Evolutionary conservation across 2,113 vertebrate species (phyloP).

Genomic region (Pantherophis guttatus): DNA sequence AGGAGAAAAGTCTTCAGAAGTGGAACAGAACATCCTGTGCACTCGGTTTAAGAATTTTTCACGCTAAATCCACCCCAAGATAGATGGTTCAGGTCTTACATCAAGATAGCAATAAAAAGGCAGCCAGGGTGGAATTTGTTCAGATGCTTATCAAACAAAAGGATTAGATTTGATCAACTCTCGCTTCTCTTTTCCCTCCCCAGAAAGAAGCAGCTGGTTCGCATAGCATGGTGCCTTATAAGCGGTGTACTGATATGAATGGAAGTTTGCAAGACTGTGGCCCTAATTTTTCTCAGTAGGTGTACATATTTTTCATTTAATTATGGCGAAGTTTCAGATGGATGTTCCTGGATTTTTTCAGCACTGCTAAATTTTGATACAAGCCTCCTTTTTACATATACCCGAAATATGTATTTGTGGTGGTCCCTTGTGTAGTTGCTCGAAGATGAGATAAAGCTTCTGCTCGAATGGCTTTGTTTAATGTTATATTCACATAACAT

Average conservation of each 20-base stretch:
- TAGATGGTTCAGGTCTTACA: constrained; percentile 1
- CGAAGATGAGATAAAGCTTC: neutral
- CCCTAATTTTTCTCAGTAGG: neutral
- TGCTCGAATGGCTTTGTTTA: no score
- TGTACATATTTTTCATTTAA: neutral
- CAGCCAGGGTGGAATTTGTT: neutral
- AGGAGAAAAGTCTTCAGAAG: constrained; percentile 25
- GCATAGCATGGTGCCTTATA: constrained; percentile 2
- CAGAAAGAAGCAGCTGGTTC: constrained; percentile 30
- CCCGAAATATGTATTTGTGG: neutral
- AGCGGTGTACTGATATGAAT: neutral
- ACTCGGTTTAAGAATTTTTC: constrained; percentile 25
- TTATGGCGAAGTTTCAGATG: neutral
- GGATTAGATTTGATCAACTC: constrained; percentile 43
- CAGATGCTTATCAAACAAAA: constrained; percentile 13
- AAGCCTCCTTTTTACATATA: neutral
- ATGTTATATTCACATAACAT: neutral
- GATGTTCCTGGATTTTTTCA: neutral
- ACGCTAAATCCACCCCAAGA: neutral
- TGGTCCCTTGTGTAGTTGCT: neutral
- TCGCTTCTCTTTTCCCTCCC: constrained; percentile 10
- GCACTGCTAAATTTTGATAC: no score
- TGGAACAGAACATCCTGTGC: constrained; percentile 3
- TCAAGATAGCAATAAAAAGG: constrained; percentile 20
- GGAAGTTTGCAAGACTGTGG: neutral